These are phyloP conservation scores for Pseudomyrmex sp. DNA, from an alignment of 1,140 invertebrate species.

Conservation along the genomic window DNA sequence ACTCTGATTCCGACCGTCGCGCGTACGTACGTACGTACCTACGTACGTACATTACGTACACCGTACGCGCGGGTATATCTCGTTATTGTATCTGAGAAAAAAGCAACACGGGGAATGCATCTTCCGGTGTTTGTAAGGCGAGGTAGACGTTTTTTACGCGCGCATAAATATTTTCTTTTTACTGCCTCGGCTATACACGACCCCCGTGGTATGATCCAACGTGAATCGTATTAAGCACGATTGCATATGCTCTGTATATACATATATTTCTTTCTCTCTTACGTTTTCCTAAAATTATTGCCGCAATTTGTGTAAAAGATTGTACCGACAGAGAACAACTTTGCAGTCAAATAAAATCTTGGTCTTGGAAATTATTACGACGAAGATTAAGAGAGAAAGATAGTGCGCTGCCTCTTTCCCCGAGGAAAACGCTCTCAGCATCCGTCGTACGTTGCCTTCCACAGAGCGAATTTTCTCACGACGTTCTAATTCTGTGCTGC, in stretches of 20 bases:
- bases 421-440: background rate
- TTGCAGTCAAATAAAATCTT: background rate
- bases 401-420: background rate
- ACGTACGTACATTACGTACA: background rate
- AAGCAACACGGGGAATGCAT: conserved; percentile 33
- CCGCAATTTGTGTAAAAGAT: conserved; percentile 29
- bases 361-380: background rate
- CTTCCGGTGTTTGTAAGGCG: conserved; percentile 7
- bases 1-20: conserved; percentile 61
- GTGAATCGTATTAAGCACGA: conserved; percentile 48
- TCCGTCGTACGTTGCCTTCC: background rate
- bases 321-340: background rate
- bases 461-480: conserved; percentile 36
- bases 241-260: background rate
- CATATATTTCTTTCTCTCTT: conserved; percentile 10
- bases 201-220: conserved; percentile 10
- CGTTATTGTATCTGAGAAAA: conserved; percentile 39
- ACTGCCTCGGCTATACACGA: background rate
- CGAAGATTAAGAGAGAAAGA: background rate
- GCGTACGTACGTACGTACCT: too few relatives aligned
- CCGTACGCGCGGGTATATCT: background rate
- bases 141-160: conserved; percentile 30
- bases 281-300: background rate
- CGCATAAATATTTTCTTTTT: conserved; percentile 56
- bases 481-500: conserved; percentile 43